Base-by-base conservation (phyloP, 2,888 invertebrate genomes). In the Dicranocentrus wangi region DNA sequence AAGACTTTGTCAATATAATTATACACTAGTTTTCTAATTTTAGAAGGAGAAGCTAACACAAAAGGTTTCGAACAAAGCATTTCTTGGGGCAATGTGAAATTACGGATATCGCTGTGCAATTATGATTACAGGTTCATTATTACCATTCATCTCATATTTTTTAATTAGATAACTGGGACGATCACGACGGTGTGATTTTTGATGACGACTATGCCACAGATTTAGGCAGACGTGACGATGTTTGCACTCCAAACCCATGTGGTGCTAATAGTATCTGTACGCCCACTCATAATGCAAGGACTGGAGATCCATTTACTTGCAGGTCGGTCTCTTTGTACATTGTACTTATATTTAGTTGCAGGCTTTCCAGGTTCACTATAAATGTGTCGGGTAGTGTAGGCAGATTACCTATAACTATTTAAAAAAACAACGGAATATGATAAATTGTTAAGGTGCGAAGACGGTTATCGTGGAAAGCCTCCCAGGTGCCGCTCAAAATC, bases 221-320 rank as follows among this genome's bases (percentile, higher is more conserved):
- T 13, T 21, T 80, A 43, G 80, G 53, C 47, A 58, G 82, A 53
- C 71, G 66, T 61, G 80, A 80, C 21, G 66, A 80, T 47, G 55
- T 65, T 43, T 80, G 79, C 58, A 8, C 39, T 13, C 72, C 70
- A 17, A 82, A 80, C 27, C 82, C 81, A 19, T 83, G 83, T 65
- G 83, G 83, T 28, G 19, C 60, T 1, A 81, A 83, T 32, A 77
- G 81, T 58, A 42, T 71, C 15, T 63, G 66, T 39, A 53, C 69
- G 19, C 15, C 47, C 0, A 42, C n/a, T 2, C 42, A 8, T 25
- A 76, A 76, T 28, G 43, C 51, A 51, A 63, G 73, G 28, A 73
- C 73, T 8, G 73, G 73, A 32, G 73, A 73, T 65, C 73, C 73
- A 27, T 73, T 65, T n/a, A 65, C 73, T 1, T 73, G 73, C 73